Conservation (phyloP, 2,797 vertebrate species). For the Pseudochromis fuscus region DNA sequence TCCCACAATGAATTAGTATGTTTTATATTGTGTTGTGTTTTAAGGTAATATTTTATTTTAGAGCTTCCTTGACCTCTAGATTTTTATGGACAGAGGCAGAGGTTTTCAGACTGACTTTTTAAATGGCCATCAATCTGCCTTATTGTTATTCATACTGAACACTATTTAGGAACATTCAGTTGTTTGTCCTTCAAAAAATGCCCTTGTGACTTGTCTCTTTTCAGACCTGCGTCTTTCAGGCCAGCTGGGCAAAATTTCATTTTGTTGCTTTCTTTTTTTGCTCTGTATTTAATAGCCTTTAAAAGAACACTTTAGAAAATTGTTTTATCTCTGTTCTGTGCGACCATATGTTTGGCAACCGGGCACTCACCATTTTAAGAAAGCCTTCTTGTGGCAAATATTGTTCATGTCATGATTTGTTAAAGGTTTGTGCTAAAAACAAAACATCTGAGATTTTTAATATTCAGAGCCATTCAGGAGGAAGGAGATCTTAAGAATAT, state of each 20-base stretch:
- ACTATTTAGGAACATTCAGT: slow-evolving; percentile 32
- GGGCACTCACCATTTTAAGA: slow-evolving; percentile 21
- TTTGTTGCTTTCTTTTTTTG: slow-evolving; percentile 30
- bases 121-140: slow-evolving; percentile 52
- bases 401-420: slow-evolving; percentile 13
- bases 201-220: slow-evolving; percentile 52
- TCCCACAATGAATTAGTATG: slow-evolving; percentile 68
- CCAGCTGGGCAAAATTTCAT: slow-evolving; percentile 40
- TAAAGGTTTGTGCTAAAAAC: slow-evolving; percentile 30
- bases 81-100: slow-evolving; percentile 35
- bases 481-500: slow-evolving; percentile 39
- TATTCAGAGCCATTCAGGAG: slow-evolving; percentile 23
- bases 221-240: slow-evolving; percentile 38
- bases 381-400: not conserved
- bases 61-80: slow-evolving; percentile 55
- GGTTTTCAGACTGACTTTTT: slow-evolving; percentile 49
- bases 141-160: slow-evolving; percentile 51
- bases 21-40: slow-evolving; percentile 68
- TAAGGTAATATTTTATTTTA: slow-evolving; percentile 65
- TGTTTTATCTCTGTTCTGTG: slow-evolving; percentile 31
- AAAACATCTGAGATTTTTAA: slow-evolving; percentile 30
- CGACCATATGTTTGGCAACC: slow-evolving; percentile 20
- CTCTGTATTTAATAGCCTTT: slow-evolving; percentile 38
- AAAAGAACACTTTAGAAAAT: slow-evolving; percentile 59
- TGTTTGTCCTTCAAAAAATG: slow-evolving; percentile 42